These are phyloP conservation scores for Allochrocebus solatus DNA, from an alignment of 2,797 vertebrate genomes.

Conservation along the genomic window DNA sequence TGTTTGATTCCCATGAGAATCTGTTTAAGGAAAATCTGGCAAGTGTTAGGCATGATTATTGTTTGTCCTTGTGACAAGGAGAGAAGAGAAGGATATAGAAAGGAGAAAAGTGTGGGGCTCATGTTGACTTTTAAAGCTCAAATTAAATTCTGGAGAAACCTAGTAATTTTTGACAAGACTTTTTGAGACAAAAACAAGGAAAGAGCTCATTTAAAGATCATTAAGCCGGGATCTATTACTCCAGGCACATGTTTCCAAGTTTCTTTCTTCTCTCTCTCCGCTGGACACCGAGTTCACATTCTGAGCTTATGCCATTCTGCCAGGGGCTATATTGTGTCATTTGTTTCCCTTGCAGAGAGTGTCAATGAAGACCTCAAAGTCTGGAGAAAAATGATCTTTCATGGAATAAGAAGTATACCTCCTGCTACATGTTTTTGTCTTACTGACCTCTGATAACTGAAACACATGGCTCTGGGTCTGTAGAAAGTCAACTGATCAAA, in stretches of 20 bases:
- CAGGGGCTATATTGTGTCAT: not conserved
- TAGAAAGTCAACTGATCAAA: not conserved
- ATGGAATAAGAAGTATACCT: accelerated
- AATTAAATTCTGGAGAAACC: not conserved
- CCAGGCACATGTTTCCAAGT: not conserved
- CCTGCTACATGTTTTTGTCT: not conserved
- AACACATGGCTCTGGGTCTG: not conserved
- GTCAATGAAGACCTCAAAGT: constrained; percentile 19
- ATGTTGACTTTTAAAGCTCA: not conserved
- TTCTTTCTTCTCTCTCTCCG: not conserved
- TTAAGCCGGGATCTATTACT: not conserved
- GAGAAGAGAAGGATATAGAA: not conserved
- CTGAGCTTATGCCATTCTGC: not conserved
- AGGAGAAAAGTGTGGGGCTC: not conserved
- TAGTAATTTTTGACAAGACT: not conserved
- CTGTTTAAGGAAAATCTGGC: not conserved
- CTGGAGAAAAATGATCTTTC: not conserved
- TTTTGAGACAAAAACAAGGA: not conserved
- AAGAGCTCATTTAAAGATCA: not conserved
- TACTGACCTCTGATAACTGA: not conserved
- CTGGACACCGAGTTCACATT: not conserved
- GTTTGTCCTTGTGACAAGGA: not conserved
- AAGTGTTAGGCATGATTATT: not conserved
- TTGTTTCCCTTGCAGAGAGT: constrained; percentile 55
- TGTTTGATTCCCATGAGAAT: not conserved